Conservation (phyloP, 2,797 vertebrate genomes). For the Microctenopoma steveboyesi region DNA sequence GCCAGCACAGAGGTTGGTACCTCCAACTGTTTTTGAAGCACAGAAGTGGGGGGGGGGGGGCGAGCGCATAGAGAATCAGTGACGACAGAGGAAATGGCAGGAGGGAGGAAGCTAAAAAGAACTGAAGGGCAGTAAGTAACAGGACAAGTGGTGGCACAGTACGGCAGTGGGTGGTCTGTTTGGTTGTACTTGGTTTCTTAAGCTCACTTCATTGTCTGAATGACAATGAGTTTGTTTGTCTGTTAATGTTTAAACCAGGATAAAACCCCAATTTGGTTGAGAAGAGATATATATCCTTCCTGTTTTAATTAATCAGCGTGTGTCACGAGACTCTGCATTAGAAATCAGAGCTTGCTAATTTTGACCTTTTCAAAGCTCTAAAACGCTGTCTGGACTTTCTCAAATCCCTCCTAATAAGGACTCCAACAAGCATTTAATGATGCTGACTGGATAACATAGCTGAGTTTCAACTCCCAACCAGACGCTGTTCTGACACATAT, state of each 20-base stretch:
- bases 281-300: background rate
- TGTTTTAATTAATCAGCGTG: constrained; percentile 26
- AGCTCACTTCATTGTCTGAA: too few relatives aligned
- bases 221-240: too few relatives aligned
- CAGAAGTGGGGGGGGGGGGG: background rate
- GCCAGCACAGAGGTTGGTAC: constrained; percentile 50
- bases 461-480: constrained; percentile 58
- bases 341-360: constrained; percentile 39
- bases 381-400: constrained; percentile 49
- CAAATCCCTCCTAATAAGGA: constrained; percentile 64
- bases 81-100: constrained; percentile 36
- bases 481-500: constrained; percentile 68
- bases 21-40: constrained; percentile 46
- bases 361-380: constrained; percentile 35
- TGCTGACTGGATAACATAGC: constrained; percentile 59
- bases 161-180: background rate
- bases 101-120: constrained; percentile 2
- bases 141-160: background rate
- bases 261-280: constrained; percentile 3
- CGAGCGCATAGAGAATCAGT: constrained; percentile 2
- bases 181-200: constrained; percentile 4
- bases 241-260: background rate
- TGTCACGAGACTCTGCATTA: constrained; percentile 26
- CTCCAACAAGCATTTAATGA: constrained; percentile 56
- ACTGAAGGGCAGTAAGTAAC: background rate